Evolutionary conservation across 2,113 vertebrate genomes (phyloP).

Genomic region (Alaudala cheleensis): DNA sequence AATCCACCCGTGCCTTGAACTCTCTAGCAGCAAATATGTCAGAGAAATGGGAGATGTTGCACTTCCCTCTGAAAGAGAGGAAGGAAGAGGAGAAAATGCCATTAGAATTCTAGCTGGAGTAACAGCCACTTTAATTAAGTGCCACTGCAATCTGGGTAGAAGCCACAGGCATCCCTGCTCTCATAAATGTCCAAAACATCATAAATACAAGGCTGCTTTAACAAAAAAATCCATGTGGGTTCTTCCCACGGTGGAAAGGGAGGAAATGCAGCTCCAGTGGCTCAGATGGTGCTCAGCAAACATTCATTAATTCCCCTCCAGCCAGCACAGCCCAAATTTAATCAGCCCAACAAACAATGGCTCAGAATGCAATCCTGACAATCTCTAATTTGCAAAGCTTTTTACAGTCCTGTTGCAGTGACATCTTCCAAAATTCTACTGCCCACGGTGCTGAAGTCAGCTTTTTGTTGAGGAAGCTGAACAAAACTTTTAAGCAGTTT

Average conservation of each 20-base stretch:
- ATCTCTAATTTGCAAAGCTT: neutral
- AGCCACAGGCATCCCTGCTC: neutral
- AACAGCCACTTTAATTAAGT: neutral
- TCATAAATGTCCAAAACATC: neutral
- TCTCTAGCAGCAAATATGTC: slow-evolving; percentile 99
- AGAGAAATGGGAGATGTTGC: slow-evolving; percentile 99
- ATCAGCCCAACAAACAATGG: neutral
- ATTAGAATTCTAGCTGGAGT: neutral
- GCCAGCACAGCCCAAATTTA: neutral
- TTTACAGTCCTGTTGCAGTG: neutral
- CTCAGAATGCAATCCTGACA: neutral
- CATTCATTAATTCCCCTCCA: neutral
- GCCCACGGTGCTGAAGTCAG: neutral
- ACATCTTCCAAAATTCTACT: neutral
- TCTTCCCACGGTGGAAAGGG: neutral
- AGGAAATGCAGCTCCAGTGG: neutral
- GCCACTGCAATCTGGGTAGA: neutral
- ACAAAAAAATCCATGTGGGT: neutral
- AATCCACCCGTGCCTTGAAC: slow-evolving; percentile 97
- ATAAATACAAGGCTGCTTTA: neutral
- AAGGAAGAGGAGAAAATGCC: slow-evolving; percentile 59
- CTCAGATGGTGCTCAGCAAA: neutral
- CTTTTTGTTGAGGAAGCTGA: neutral
- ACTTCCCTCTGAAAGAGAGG: slow-evolving; percentile 91
- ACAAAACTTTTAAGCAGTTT: neutral